Base-by-base conservation (phyloP, 2,888 invertebrate genomes). In the Helleia helle region DNA sequence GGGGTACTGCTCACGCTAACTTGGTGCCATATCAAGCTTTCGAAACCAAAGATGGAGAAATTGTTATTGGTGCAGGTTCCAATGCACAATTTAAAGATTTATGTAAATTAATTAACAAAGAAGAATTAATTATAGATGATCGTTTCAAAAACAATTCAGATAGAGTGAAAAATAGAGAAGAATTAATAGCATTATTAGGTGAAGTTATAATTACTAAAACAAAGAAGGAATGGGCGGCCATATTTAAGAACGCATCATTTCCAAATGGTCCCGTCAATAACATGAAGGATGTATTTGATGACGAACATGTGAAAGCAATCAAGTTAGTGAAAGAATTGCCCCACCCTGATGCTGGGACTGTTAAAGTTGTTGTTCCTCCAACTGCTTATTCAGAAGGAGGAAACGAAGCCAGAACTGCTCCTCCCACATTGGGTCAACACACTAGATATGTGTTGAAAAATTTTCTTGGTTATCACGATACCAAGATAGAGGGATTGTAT, bases 21-120 rank as follows among this genome's bases (percentile, higher is more conserved):
- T 91, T 99, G 45, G 98, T 98, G 0, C 98, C 98, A 0, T 98
- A 99, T 63, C 92, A 97, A 85, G 90, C 93, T 2, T 98, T 97
- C 61, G 86, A 88, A 59, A 94, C 96, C 0, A 87, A 87, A 61
- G 92, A 96, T 65, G 93, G 93, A 0, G 92, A 92, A 58, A 87
- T 97, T 40, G 94, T 97, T 0, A 85, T 97, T 2, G 97, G 97
- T 0, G 89, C 94, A 1, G 97, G 95, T 1, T 96, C 94, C 34
- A 91, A 97, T 64, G 73, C 83, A 0, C 95, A 95, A 61, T 97
- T 95, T 68, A 64, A 66, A 15, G 90, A 91, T 45, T 83, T 97
- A 5, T 93, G 95, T 57, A 73, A 86, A 38, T 69, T 86, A 37
- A 79, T 96, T 13, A 69, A 85, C 1, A 72, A 89, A 44, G 68